phyloP scores from a whole-genome alignment of 2,113 vertebrate species.

The Cephalopholis sonnerati region DNA sequence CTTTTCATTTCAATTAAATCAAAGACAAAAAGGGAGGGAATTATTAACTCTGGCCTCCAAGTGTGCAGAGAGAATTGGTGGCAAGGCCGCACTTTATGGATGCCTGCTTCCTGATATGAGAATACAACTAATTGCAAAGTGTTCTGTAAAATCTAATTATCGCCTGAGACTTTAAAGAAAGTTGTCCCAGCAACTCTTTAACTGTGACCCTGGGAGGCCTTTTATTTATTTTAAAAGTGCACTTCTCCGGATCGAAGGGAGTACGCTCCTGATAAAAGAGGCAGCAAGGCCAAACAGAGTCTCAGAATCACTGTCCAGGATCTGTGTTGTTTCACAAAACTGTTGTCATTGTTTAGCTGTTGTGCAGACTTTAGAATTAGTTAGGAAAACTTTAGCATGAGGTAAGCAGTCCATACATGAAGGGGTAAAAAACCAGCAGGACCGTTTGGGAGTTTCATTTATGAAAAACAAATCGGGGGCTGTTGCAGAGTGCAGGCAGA shows the following conservation, averaged over 20 bases:
- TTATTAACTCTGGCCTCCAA: conserved; percentile 69
- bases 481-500: conserved; percentile 19
- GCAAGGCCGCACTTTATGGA: conserved; percentile 56
- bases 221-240: conserved; percentile 54
- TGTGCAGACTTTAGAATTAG: conserved; percentile 23
- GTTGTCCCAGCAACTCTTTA: conserved; percentile 37
- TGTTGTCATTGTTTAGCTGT: background rate
- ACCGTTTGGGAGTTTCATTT: conserved; percentile 38
- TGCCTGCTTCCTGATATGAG: conserved; percentile 69
- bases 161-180: conserved; percentile 59
- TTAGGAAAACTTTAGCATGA: conserved; percentile 22
- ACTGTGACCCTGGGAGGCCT: conserved; percentile 52
- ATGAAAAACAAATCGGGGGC: conserved; percentile 53
- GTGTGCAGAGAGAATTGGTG: conserved; percentile 65
- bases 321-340: conserved; percentile 22
- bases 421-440: background rate
- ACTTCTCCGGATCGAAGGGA: conserved; percentile 30
- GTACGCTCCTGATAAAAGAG: conserved; percentile 6
- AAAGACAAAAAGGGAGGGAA: conserved; percentile 64
- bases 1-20: conserved; percentile 81
- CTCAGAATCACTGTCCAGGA: conserved; percentile 3
- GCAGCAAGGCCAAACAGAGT: conserved; percentile 1
- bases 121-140: conserved; percentile 72
- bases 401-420: background rate
- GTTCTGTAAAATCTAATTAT: conserved; percentile 73